phyloP scores from a whole-genome alignment of 1,140 invertebrate genomes.

The Philopotamus ludificatus region DNA sequence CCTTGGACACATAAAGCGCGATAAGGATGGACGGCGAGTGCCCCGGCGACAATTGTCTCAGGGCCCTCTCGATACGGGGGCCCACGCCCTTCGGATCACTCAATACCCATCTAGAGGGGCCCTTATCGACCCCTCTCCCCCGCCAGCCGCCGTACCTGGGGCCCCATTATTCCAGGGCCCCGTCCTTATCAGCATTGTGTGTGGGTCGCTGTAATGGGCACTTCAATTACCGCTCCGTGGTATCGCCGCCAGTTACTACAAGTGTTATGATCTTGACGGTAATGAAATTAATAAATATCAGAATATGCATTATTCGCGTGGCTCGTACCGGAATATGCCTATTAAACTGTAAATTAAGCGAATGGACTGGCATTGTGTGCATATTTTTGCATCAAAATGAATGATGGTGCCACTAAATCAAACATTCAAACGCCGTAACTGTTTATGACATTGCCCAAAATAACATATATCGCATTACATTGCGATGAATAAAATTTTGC shows the following conservation, averaged over 20 bases:
- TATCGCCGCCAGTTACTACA: not conserved
- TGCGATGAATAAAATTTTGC: no score
- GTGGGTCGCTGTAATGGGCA: slow-evolving; percentile 17
- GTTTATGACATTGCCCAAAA: no score
- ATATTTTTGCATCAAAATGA: no score
- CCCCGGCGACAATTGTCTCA: slow-evolving; percentile 17
- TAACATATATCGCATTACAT: no score
- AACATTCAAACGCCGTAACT: no score
- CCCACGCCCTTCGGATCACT: slow-evolving; percentile 7
- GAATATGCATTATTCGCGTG: no score
- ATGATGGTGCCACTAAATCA: no score
- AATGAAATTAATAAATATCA: no score
- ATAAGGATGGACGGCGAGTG: not conserved
- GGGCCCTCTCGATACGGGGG: not conserved
- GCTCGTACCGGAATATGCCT: no score
- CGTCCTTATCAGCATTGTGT: slow-evolving; percentile 19
- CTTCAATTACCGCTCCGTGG: slow-evolving; percentile 20
- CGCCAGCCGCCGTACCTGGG: slow-evolving; percentile 5
- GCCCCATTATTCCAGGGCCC: slow-evolving; percentile 1
- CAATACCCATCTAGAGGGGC: slow-evolving; percentile 9
- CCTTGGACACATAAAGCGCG: not conserved
- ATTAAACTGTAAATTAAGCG: no score
- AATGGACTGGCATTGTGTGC: no score
- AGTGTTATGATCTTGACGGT: slow-evolving; percentile 1
- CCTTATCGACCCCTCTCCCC: slow-evolving; percentile 6